Evolutionary conservation across 2,797 vertebrate genomes (phyloP).

Genomic region (Acrossocheilus wenchowensis): DNA sequence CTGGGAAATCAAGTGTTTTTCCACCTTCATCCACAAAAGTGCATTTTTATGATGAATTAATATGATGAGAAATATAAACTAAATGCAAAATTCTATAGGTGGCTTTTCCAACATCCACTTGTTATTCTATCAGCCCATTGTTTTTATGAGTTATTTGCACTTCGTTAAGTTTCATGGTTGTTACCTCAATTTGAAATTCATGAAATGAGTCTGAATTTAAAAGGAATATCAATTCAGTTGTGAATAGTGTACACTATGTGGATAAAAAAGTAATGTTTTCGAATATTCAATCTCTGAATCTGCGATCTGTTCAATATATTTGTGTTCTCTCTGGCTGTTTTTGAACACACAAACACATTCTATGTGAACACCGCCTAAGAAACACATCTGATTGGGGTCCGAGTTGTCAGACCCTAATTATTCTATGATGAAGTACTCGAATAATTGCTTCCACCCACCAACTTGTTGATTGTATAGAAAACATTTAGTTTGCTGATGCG

Average conservation of each 20-base stretch:
- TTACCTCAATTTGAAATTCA: neutral
- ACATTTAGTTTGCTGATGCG: neutral
- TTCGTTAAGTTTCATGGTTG: neutral
- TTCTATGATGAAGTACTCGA: neutral
- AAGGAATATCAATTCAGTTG: neutral
- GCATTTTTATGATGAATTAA: neutral
- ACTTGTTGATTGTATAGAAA: neutral
- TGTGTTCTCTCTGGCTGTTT: neutral
- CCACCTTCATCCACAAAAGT: neutral
- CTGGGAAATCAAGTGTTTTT: neutral
- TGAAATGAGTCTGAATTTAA: neutral
- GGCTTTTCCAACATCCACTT: neutral
- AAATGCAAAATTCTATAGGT: neutral
- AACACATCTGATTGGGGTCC: neutral
- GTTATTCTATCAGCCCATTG: neutral
- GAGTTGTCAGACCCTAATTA: neutral
- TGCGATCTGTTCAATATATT: neutral
- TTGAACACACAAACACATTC: neutral
- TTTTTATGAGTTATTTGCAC: no score
- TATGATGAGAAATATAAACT: neutral
- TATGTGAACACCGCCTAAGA: neutral
- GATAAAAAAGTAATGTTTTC: neutral
- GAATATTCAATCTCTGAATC: neutral
- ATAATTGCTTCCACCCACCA: neutral
- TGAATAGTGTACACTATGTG: neutral